Conservation (phyloP, 53 echinoderm and acorn worm genomes). For the Apostichopus leukothele region DNA sequence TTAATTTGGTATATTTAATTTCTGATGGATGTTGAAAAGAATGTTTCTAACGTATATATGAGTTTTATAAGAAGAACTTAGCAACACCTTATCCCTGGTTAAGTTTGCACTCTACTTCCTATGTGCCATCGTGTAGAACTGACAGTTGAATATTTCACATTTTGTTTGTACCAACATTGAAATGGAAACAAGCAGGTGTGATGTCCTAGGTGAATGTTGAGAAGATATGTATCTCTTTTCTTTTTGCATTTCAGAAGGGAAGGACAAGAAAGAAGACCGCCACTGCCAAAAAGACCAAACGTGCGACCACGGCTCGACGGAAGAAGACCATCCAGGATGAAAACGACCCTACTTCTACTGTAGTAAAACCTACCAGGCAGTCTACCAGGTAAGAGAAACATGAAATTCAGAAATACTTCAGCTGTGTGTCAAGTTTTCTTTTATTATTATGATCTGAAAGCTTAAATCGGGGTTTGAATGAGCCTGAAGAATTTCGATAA, state of each 20-base stretch:
- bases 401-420: too few relatives aligned
- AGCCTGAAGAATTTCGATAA: too few relatives aligned
- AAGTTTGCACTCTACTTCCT: too few relatives aligned
- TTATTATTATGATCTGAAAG: neutral
- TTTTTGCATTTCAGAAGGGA: constrained; percentile 1
- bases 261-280: constrained; percentile 39
- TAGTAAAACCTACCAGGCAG: neutral
- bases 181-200: neutral
- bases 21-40: too few relatives aligned
- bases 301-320: neutral
- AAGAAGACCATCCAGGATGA: constrained; percentile 23
- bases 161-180: constrained; percentile 1
- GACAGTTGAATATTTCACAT: neutral
- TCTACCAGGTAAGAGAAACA: neutral
- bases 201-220: neutral
- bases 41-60: too few relatives aligned
- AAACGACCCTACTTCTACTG: neutral
- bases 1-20: too few relatives aligned
- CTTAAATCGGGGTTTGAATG: neutral
- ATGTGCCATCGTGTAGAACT: neutral
- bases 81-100: too few relatives aligned
- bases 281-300: constrained; percentile 12
- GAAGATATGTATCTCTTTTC: neutral
- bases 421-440: neutral
- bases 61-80: too few relatives aligned